Base-by-base conservation (phyloP, 2,888 invertebrate species). In the Melanargia galathea region DNA sequence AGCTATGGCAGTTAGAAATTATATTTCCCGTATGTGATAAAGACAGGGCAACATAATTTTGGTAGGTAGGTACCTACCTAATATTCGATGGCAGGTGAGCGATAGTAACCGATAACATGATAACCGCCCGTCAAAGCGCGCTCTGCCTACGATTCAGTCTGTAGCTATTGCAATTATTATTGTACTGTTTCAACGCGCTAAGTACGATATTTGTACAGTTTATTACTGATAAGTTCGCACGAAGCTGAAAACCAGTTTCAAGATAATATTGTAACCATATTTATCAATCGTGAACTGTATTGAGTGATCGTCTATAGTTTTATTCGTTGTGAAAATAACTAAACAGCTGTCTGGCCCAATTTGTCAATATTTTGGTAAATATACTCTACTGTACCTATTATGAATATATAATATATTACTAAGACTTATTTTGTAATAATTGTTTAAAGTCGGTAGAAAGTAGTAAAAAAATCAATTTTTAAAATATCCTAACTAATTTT, bases 1-100 rank as follows among this genome's bases (percentile, higher is more conserved):
- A n/a, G n/a, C n/a, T n/a, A n/a, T n/a, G n/a, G n/a, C n/a, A n/a
- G n/a, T n/a, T n/a, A n/a, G n/a, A n/a, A n/a, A 30, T 30, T 30
- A 30, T 30, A 7, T 30, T 30, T 6, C 6, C 6, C 30, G 6
- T 5, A 26, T 26, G 24, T 5, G 5, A 38, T 3, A 2, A 13
- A 5, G n/a, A 2, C 13, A 13, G 0, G n/a, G 38, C 38, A 40
- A 40, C 38, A 7, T 18, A 43, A 30, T 49, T 49, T 49, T 16
- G 49, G 13, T 33, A 35, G 33, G 33, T 55, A 55, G 24, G 16
- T 55, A 24, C 18, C n/a, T 24, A 55, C 26, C 40, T 56, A 54
- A 40, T 38, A 59, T 46, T 49, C 30, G 38, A 60, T 51, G 18
- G 26, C 35, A 49, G 43, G 70, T 87, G 90, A 0, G 90, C 86